phyloP scores from a whole-genome alignment of 2,888 invertebrate species.

The Drosophila neotestacea region DNA sequence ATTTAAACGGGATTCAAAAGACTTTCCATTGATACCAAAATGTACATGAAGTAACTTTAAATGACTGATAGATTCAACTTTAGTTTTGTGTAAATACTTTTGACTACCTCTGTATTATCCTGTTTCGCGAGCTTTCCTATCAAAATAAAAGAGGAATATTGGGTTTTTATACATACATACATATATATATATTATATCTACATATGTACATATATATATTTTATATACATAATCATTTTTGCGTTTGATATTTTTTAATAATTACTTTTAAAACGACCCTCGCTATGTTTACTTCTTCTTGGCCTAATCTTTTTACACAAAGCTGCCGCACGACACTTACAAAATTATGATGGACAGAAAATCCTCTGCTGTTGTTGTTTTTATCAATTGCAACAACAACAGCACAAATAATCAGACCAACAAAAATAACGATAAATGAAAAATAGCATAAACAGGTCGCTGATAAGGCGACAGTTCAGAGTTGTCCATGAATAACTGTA shows the following conservation, averaged over 20 bases:
- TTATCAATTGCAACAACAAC: constrained; percentile 47
- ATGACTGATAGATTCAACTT: too few relatives aligned
- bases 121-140: too few relatives aligned
- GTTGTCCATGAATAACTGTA: constrained; percentile 45
- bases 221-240: too few relatives aligned
- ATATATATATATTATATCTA: too few relatives aligned
- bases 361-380: constrained; percentile 21
- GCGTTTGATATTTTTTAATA: background rate
- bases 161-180: too few relatives aligned
- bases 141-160: too few relatives aligned
- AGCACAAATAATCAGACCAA: background rate
- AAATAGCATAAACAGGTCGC: constrained; percentile 56
- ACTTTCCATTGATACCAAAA: too few relatives aligned
- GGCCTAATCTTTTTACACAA: constrained; percentile 49
- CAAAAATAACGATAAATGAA: constrained; percentile 30
- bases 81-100: too few relatives aligned
- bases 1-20: too few relatives aligned
- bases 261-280: constrained; percentile 10
- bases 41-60: too few relatives aligned
- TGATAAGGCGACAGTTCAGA: constrained; percentile 41
- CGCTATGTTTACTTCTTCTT: constrained; percentile 30
- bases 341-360: constrained; percentile 42
- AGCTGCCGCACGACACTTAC: constrained; percentile 38
- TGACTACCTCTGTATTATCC: too few relatives aligned
- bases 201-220: too few relatives aligned